These are phyloP conservation scores for Cossypha polioptera DNA, from an alignment of 2,797 vertebrate species.

Conservation along the genomic window DNA sequence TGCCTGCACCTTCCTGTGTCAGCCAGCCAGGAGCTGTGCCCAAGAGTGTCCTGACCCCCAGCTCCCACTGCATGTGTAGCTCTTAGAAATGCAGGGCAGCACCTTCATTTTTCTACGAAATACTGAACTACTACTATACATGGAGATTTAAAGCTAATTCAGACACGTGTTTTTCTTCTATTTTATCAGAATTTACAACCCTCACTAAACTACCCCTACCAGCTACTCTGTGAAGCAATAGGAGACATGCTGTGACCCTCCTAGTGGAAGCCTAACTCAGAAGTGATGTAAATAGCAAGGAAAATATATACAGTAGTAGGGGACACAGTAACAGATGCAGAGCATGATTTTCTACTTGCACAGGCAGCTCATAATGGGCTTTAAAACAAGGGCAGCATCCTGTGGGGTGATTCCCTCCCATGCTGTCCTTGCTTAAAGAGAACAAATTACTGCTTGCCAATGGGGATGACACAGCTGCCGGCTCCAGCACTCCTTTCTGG, in stretches of 20 bases:
- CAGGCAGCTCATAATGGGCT: neutral
- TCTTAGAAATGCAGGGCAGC: neutral
- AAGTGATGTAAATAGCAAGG: neutral
- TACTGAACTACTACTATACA: neutral
- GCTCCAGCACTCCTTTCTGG: neutral
- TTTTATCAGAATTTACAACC: neutral
- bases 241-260: neutral
- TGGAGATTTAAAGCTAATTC: neutral
- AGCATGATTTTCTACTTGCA: neutral
- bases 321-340: neutral
- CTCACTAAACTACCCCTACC: neutral
- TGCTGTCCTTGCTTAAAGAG: neutral
- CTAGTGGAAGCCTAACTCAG: neutral
- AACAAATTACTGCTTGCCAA: neutral
- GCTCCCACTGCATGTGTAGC: neutral
- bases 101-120: neutral
- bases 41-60: neutral
- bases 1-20: neutral
- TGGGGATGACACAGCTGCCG: neutral
- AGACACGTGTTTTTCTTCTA: neutral
- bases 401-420: neutral
- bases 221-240: neutral
- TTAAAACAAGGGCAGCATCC: neutral
- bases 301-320: neutral
- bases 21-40: neutral